These are phyloP conservation scores for Oncorhynchus clarkii DNA, from an alignment of 2,113 vertebrate species.

Conservation along the genomic window DNA sequence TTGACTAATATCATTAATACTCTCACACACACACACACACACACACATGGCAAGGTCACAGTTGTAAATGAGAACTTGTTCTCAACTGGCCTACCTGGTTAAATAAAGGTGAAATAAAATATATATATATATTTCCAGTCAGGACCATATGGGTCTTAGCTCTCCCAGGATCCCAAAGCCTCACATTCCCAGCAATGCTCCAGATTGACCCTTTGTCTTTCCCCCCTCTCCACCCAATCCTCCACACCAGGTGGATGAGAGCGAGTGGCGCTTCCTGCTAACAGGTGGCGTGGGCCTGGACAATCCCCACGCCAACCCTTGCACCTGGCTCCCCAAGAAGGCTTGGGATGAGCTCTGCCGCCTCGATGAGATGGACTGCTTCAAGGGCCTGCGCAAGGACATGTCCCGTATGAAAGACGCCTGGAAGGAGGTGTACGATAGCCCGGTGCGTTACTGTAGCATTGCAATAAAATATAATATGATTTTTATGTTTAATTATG, in stretches of 20 bases:
- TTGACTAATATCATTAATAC: neutral
- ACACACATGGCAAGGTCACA: too few species aligned
- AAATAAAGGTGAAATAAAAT: too few species aligned
- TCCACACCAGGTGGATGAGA: slow-evolving; percentile 74
- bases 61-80: too few species aligned
- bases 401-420: slow-evolving; percentile 73
- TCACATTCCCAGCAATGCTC: too few species aligned
- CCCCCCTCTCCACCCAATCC: too few species aligned
- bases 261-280: slow-evolving; percentile 85
- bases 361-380: slow-evolving; percentile 72
- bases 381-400: slow-evolving; percentile 73
- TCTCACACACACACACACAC: neutral
- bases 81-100: too few species aligned
- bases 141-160: too few species aligned
- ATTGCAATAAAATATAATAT: too few species aligned
- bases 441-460: slow-evolving; percentile 70
- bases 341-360: slow-evolving; percentile 89
- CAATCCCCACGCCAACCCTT: slow-evolving; percentile 81
- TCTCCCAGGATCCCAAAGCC: too few species aligned
- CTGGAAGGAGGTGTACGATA: slow-evolving; percentile 87
- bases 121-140: too few species aligned
- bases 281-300: slow-evolving; percentile 86
- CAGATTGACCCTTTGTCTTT: too few species aligned
- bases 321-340: slow-evolving; percentile 82
- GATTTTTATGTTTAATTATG: too few species aligned